Base-by-base conservation (phyloP, 2,113 vertebrate genomes). In the Podocnemis expansa region DNA sequence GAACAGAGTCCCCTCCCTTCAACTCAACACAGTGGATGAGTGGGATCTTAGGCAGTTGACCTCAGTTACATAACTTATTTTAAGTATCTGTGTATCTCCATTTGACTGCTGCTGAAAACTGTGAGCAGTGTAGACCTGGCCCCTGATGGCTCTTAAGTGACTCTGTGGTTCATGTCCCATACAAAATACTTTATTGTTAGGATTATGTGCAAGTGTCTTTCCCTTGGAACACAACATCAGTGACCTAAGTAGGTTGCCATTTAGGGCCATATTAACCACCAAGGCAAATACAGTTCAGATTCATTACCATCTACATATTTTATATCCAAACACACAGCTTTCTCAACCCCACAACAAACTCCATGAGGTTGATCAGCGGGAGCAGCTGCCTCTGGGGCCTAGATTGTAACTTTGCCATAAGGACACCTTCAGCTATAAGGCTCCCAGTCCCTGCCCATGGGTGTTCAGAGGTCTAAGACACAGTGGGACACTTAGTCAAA, bases 351-450 rank as follows among this genome's bases (percentile, higher is more conserved):
- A 75, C 70, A 75, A 22, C 38, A 75, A 75, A n/a, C 25, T 92
- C 31, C 27, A 27, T 75, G 94, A 47, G 90, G 79, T 56, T 60
- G 19, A 86, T 63, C 80, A 82, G 29, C 90, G 43, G 45, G 93
- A 80, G 80, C 75, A 1, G 16, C 0, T 1, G 10, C 34, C 14
- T 91, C 31, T 91, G 10, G 79, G 54, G 29, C 9, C 84, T 55
- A 70, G 88, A 52, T 41, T 86, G 83, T 79, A 60, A 17, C 31
- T n/a, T 6, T 67, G 60, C 31, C 51, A 25, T 2, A 17, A 41
- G 80, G 4, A 17, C 9, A 13, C 70, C n/a, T n/a, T n/a, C n/a
- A n/a, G n/a, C n/a, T n/a, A n/a, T n/a, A n/a, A n/a, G n/a, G n/a
- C n/a, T n/a, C n/a, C n/a, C n/a, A n/a, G n/a, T n/a, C n/a, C n/a